Evolutionary conservation across 1,140 invertebrate species (phyloP).

Genomic region (Drosophila prosaltans): DNA sequence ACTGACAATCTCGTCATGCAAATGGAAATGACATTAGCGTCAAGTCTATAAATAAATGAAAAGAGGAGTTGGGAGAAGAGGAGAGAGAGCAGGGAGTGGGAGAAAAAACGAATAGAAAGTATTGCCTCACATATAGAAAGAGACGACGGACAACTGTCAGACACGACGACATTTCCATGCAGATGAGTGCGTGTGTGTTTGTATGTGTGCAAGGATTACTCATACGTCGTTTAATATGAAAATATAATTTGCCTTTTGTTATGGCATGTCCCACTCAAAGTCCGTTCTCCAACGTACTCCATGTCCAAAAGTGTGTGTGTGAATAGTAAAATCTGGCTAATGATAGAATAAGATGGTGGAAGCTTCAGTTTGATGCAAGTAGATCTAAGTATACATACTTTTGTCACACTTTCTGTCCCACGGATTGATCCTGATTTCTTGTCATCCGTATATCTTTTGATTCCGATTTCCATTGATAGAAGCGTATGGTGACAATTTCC

Average conservation of each 20-base stretch:
- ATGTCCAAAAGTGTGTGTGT: background rate
- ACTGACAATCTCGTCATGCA: slow-evolving; percentile 20
- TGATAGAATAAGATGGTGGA: slow-evolving; percentile 33
- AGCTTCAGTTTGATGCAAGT: slow-evolving; percentile 34
- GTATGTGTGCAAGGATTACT: slow-evolving; percentile 34
- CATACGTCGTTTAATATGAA: slow-evolving; percentile 63
- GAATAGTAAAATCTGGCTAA: slow-evolving; percentile 1
- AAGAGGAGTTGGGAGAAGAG: background rate
- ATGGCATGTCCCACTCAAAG: slow-evolving; percentile 35
- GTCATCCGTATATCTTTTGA: slow-evolving; percentile 27
- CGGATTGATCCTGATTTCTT: slow-evolving; percentile 17
- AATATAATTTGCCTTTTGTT: slow-evolving; percentile 69
- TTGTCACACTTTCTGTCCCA: background rate
- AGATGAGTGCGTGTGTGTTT: slow-evolving; percentile 6
- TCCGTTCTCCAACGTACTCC: background rate
- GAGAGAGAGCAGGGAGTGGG: background rate
- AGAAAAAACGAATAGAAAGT: background rate
- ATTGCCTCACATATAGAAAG: slow-evolving; percentile 12
- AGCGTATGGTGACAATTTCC: slow-evolving; percentile 8
- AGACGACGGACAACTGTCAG: slow-evolving; percentile 24
- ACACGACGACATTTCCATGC: slow-evolving; percentile 45
- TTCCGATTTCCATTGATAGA: slow-evolving; percentile 31
- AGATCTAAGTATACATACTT: background rate
- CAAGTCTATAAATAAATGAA: slow-evolving; percentile 51
- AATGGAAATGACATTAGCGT: slow-evolving; percentile 45